phyloP scores from a whole-genome alignment of 2,797 vertebrate species.

The Sylvilagus floridanus region DNA sequence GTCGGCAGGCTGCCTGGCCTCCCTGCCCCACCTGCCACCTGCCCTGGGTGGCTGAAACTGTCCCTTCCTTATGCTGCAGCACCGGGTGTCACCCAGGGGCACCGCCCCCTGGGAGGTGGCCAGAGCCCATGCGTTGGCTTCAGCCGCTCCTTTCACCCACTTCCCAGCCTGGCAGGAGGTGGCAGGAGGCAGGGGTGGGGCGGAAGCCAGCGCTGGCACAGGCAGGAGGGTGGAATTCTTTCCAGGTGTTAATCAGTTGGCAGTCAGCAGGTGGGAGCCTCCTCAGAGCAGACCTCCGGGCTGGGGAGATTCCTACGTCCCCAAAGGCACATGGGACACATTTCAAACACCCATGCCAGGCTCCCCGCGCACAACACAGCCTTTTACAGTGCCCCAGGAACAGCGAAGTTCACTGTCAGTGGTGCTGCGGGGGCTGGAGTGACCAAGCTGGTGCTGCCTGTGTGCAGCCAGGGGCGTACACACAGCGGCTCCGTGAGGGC shows the following conservation, averaged over 20 bases:
- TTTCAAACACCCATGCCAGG: background rate
- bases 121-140: background rate
- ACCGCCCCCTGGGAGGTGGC: conserved; percentile 63
- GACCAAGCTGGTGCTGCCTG: background rate
- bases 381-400: fast-evolving
- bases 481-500: background rate
- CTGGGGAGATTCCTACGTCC: background rate
- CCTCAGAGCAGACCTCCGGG: background rate
- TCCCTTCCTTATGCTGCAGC: background rate
- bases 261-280: background rate
- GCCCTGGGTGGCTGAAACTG: background rate
- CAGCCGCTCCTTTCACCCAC: conserved; percentile 59
- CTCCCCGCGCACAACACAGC: background rate
- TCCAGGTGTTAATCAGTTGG: background rate
- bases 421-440: fast-evolving
- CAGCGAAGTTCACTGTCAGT: background rate
- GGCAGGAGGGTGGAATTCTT: background rate
- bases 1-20: background rate
- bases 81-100: background rate
- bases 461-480: background rate
- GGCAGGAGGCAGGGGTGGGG: background rate
- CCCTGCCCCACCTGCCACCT: background rate
- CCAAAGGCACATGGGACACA: background rate
- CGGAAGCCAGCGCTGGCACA: background rate
- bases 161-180: conserved; percentile 52